Evolutionary conservation across 2,888 invertebrate genomes (phyloP), one percentile per base, ranked within the genome.

Genomic region (Rapana venosa): DNA sequence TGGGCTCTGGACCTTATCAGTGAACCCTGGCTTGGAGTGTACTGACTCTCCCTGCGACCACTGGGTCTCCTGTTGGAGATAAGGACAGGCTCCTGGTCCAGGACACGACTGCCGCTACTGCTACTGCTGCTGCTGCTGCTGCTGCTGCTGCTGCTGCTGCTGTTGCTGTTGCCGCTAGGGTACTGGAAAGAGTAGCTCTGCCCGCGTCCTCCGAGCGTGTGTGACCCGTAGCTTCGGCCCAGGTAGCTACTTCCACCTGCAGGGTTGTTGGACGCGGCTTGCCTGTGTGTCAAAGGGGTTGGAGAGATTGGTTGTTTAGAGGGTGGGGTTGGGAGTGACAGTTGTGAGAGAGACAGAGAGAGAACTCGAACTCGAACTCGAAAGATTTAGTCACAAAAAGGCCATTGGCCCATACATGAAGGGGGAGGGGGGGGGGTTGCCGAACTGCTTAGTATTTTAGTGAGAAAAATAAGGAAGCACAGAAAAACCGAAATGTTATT

Each of bases 131-230:
- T 15, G 77, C 17, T 47, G 47, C 5, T 56, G 56, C n/a, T 61
- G 36, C 26, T 47, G 32, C 35, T 13, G 15, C 77, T 15, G 35
- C 32, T 79, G 77, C 77, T 79, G 32, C 77, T 6, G 32, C 30
- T 6, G 77, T 32, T 32, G 77, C 32, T 79, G 77, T 15, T 79
- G 58, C 56, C n/a, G 85, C 58, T 47, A 30, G 36, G 32, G 56
- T 89, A 84, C 85, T 47, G 84, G 83, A 35, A 89, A 13, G 91
- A 90, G 88, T 92, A 92, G 87, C 92, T 92, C 88, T 89, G 90
- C 13, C 92, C 92, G 17, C 92, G 70, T 20, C 92, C 92, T 2
- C 91, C 92, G 20, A 92, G 88, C 20, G 92, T 92, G 81, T 92
- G 92, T 22, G 84, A 91, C 0, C 92, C 92, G 77, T 92, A 92